phyloP scores from a whole-genome alignment of 2,113 vertebrate genomes.

The Chaenogobius annularis region DNA sequence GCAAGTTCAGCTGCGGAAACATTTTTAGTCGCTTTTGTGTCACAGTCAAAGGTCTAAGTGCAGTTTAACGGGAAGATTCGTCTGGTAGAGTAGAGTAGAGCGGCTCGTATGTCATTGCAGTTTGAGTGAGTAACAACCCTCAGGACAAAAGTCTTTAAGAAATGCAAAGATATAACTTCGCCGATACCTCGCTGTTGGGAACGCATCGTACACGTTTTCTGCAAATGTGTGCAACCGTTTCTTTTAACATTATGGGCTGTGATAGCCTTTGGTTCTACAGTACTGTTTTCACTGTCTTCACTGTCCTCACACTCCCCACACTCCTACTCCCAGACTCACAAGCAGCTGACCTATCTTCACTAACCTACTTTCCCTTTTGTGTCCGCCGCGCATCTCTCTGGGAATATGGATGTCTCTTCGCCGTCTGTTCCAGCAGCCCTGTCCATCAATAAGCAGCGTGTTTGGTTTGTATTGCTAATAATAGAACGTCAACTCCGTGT shows the following conservation, averaged over 20 bases:
- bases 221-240: not conserved
- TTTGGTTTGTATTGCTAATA: conserved; percentile 54
- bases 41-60: too few relatives aligned
- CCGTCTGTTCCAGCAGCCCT: conserved; percentile 32
- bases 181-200: too few relatives aligned
- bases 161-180: too few relatives aligned
- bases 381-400: conserved; percentile 23
- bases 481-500: conserved; percentile 37
- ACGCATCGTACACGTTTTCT: too few relatives aligned
- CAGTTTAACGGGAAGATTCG: too few relatives aligned
- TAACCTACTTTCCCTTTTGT: conserved; percentile 64
- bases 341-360: conserved; percentile 48
- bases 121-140: too few relatives aligned
- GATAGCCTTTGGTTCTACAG: not conserved
- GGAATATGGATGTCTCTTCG: conserved; percentile 53
- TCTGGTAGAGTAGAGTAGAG: too few relatives aligned
- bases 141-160: too few relatives aligned
- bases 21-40: too few relatives aligned
- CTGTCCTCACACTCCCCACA: conserved; percentile 20
- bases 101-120: too few relatives aligned
- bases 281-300: not conserved
- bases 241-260: not conserved
- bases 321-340: conserved; percentile 52
- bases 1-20: too few relatives aligned
- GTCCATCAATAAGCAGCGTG: conserved; percentile 46